Evolutionary conservation across 1,140 invertebrate species (phyloP).

Genomic region (Colletes latitarsis): DNA sequence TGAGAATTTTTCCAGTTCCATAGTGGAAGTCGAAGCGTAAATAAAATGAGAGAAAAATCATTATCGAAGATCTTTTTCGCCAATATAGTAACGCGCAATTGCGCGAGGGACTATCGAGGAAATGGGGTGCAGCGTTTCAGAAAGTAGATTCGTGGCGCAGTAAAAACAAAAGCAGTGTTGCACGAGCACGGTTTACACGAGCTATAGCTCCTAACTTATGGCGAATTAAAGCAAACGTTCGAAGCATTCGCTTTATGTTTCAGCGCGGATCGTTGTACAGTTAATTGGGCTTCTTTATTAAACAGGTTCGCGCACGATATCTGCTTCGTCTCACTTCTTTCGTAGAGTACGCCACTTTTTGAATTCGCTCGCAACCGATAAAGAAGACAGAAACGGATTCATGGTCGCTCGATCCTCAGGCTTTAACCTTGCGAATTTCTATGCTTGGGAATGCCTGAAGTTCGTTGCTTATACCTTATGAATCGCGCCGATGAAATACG

Average conservation of each 20-base stretch:
- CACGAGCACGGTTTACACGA: too few relatives aligned
- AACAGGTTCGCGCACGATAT: background rate
- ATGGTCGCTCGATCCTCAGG: background rate
- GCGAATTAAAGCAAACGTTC: conserved; percentile 14
- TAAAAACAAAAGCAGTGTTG: background rate
- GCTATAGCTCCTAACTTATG: background rate
- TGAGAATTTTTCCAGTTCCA: too few relatives aligned
- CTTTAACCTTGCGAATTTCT: background rate
- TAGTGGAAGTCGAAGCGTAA: too few relatives aligned
- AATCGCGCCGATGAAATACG: background rate
- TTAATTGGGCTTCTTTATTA: background rate
- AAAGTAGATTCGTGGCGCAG: background rate
- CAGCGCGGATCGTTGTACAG: background rate
- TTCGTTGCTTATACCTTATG: background rate
- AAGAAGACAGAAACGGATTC: background rate
- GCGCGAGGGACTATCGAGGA: background rate
- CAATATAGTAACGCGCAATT: too few relatives aligned
- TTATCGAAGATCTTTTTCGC: too few relatives aligned
- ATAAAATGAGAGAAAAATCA: too few relatives aligned
- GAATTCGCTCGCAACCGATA: background rate
- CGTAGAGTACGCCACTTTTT: background rate
- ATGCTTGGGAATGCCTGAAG: background rate
- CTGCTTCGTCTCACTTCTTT: background rate
- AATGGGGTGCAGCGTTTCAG: background rate
- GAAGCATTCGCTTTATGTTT: conserved; percentile 21